phyloP scores from a whole-genome alignment of 1,140 invertebrate genomes.

The Drosophila arawakana region DNA sequence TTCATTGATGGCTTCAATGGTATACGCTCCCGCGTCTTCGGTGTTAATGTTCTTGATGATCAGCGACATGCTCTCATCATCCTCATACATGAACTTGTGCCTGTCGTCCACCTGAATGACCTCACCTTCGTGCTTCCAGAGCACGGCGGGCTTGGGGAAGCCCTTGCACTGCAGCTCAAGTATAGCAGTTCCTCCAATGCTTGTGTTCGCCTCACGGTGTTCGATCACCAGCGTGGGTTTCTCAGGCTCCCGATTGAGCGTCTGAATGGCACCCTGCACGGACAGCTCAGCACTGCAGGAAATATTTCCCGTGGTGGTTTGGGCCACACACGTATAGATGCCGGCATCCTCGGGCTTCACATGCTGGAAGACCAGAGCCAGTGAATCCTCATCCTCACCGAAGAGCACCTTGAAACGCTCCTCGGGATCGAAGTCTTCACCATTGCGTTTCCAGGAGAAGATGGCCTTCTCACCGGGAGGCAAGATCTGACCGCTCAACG shows the following conservation, averaged over 20 bases:
- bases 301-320: slow-evolving; percentile 95
- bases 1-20: slow-evolving; percentile 94
- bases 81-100: slow-evolving; percentile 95
- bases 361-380: slow-evolving; percentile 96
- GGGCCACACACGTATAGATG: slow-evolving; percentile 97
- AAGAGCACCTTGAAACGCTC: slow-evolving; percentile 97
- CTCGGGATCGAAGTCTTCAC: slow-evolving; percentile 94
- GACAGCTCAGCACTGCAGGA: slow-evolving; percentile 97
- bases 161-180: slow-evolving; percentile 96
- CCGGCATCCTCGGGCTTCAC: slow-evolving; percentile 97
- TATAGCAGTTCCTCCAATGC: slow-evolving; percentile 95
- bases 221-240: slow-evolving; percentile 92
- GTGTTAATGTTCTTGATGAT: slow-evolving; percentile 95
- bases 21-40: slow-evolving; percentile 94
- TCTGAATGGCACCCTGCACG: slow-evolving; percentile 94
- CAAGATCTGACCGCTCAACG: slow-evolving; percentile 88
- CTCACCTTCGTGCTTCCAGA: slow-evolving; percentile 94
- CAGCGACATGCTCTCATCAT: slow-evolving; percentile 95
- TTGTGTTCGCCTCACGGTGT: slow-evolving; percentile 90
- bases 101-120: slow-evolving; percentile 92
- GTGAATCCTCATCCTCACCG: slow-evolving; percentile 95
- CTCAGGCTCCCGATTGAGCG: slow-evolving; percentile 91
- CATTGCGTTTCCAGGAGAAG: slow-evolving; percentile 96
- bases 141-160: slow-evolving; percentile 96
- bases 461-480: slow-evolving; percentile 91